These are phyloP conservation scores for Pachycephala philippinensis DNA, from an alignment of 2,113 vertebrate species.

Conservation along the genomic window DNA sequence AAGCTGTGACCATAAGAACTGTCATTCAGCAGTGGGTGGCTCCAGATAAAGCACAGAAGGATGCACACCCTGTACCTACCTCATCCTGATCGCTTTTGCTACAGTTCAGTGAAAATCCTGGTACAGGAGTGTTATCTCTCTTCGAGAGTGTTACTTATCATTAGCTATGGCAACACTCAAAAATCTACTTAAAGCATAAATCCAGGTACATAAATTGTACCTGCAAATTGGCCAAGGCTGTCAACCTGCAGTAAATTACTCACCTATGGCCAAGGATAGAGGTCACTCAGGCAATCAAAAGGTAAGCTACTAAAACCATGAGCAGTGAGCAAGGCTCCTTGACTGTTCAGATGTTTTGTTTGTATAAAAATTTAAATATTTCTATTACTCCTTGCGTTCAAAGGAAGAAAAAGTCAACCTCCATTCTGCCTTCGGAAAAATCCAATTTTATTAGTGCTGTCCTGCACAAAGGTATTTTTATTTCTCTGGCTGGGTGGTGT, in stretches of 20 bases:
- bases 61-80: neutral
- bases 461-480: neutral
- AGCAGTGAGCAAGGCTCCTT: neutral
- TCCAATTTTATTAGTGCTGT: neutral
- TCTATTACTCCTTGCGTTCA: neutral
- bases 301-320: neutral
- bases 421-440: neutral
- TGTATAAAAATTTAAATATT: neutral
- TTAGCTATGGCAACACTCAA: neutral
- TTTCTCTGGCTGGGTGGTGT: neutral
- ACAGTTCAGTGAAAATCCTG: neutral
- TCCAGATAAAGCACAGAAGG: neutral
- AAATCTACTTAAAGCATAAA: neutral
- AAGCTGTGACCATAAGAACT: neutral
- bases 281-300: neutral
- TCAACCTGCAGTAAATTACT: neutral
- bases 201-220: neutral
- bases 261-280: neutral
- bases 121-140: neutral
- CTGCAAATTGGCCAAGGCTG: neutral
- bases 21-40: neutral
- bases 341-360: neutral
- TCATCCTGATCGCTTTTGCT: neutral
- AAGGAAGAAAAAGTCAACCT: neutral
- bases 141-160: neutral